Evolutionary conservation across 2,113 vertebrate genomes (phyloP).

Genomic region (Spermophilus dauricus): DNA sequence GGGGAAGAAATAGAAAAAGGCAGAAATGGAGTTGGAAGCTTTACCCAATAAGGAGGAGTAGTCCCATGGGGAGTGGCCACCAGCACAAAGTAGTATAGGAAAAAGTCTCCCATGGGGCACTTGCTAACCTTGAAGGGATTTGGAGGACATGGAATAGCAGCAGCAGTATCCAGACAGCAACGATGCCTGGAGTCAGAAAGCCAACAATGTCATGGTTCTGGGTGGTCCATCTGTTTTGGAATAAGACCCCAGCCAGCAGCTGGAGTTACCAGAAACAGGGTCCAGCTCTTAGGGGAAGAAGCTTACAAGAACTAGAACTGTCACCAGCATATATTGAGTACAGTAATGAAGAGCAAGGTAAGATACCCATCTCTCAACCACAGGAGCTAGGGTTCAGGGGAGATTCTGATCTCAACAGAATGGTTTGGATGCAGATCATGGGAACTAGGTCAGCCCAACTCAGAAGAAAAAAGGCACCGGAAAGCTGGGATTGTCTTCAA

Average conservation of each 20-base stretch:
- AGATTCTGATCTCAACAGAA: background rate
- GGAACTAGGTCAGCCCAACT: background rate
- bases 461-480: background rate
- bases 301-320: constrained; percentile 54
- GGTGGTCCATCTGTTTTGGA: constrained; percentile 84
- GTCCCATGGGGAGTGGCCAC: background rate
- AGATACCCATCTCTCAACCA: background rate
- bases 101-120: constrained; percentile 27
- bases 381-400: background rate
- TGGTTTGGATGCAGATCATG: background rate
- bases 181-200: constrained; percentile 72
- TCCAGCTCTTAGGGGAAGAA: constrained; percentile 59
- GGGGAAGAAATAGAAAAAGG: constrained; percentile 19
- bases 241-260: constrained; percentile 80
- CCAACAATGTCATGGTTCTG: constrained; percentile 75
- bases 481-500: background rate
- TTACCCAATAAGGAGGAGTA: background rate
- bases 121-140: constrained; percentile 45
- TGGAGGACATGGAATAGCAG: constrained; percentile 20
- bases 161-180: constrained; percentile 41
- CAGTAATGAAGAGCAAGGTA: constrained; percentile 24
- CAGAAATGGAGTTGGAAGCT: constrained; percentile 25
- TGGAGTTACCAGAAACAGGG: constrained; percentile 71
- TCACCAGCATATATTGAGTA: background rate
- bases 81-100: background rate